Percentiles rank a stretch among this genome's conserved stretches.
phyloP scores from a whole-genome alignment of 2,797 vertebrate species.

The Heteromormyrus szaboi region DNA sequence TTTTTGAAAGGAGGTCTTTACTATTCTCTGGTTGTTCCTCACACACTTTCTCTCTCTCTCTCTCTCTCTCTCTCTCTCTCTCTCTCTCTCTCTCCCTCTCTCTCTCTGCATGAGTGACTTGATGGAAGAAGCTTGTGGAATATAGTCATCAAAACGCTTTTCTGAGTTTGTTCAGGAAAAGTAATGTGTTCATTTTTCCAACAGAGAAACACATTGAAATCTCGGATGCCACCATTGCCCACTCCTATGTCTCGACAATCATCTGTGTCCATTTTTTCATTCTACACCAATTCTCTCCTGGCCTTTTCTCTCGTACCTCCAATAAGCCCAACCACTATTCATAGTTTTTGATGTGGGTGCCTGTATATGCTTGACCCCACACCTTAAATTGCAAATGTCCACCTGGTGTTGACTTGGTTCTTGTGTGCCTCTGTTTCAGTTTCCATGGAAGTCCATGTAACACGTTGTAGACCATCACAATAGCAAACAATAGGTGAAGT shows the following conservation, averaged over 20 bases:
- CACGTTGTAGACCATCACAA: neutral
- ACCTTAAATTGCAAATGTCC: neutral
- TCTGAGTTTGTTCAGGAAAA: constrained; percentile 19
- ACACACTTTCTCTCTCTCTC: constrained; percentile 22
- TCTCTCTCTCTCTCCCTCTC: constrained; percentile 18
- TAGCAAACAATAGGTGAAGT: neutral
- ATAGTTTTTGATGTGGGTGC: neutral
- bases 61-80: constrained; percentile 13
- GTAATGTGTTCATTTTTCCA: constrained; percentile 54
- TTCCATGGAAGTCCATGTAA: neutral
- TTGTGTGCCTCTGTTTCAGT: neutral
- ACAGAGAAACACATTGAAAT: constrained; percentile 58
- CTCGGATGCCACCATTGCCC: constrained; percentile 24
- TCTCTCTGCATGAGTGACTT: constrained; percentile 19
- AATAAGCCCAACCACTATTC: neutral
- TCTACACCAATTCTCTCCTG: neutral
- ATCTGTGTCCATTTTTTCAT: neutral
- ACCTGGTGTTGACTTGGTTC: neutral
- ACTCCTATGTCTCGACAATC: neutral
- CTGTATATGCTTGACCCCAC: neutral
- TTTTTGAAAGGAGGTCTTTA: constrained; percentile 36
- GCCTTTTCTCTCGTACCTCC: neutral
- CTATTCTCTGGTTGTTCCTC: constrained; percentile 41
- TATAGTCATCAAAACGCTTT: constrained; percentile 34
- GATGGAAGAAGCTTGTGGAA: constrained; percentile 34